A percentile compares a stretch with the other conserved stretches of the same genome.
phyloP scores from a whole-genome alignment of 2,888 invertebrate species.

The Epistrophe grossulariae region DNA sequence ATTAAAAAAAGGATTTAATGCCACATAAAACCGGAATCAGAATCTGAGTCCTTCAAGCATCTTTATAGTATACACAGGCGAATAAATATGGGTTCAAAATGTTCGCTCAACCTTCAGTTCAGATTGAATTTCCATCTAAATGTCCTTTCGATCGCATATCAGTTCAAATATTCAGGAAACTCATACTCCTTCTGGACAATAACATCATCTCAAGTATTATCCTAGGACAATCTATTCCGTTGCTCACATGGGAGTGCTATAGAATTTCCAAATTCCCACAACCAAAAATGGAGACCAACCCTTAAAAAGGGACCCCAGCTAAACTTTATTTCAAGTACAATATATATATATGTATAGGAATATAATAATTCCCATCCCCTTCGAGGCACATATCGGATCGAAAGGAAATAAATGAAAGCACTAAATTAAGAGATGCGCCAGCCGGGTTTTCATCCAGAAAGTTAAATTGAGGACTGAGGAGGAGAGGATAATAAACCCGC shows the following conservation, averaged over 20 bases:
- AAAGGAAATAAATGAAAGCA: slow-evolving; percentile 75
- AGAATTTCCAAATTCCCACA: slow-evolving; percentile 34
- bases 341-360: not conserved
- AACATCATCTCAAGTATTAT: slow-evolving; percentile 68
- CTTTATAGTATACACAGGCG: not conserved
- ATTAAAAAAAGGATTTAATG: slow-evolving; percentile 61
- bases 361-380: slow-evolving; percentile 41
- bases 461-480: slow-evolving; percentile 5
- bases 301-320: slow-evolving; percentile 38
- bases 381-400: slow-evolving; percentile 41
- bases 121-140: slow-evolving; percentile 72
- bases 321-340: slow-evolving; percentile 30
- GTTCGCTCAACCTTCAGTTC: slow-evolving; percentile 20
- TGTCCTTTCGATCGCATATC: slow-evolving; percentile 63
- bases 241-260: slow-evolving; percentile 54
- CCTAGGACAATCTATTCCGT: slow-evolving; percentile 52
- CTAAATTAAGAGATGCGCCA: slow-evolving; percentile 75
- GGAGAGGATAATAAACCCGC: slow-evolving; percentile 35
- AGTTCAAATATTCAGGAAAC: slow-evolving; percentile 66
- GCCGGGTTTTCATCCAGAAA: slow-evolving; percentile 54
- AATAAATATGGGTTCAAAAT: slow-evolving; percentile 25
- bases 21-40: slow-evolving; percentile 38
- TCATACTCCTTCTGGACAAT: slow-evolving; percentile 40
- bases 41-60: slow-evolving; percentile 28
- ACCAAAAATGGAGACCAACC: slow-evolving; percentile 9